Conservation (phyloP, 2,888 invertebrate species). For the Suillia variegata region DNA sequence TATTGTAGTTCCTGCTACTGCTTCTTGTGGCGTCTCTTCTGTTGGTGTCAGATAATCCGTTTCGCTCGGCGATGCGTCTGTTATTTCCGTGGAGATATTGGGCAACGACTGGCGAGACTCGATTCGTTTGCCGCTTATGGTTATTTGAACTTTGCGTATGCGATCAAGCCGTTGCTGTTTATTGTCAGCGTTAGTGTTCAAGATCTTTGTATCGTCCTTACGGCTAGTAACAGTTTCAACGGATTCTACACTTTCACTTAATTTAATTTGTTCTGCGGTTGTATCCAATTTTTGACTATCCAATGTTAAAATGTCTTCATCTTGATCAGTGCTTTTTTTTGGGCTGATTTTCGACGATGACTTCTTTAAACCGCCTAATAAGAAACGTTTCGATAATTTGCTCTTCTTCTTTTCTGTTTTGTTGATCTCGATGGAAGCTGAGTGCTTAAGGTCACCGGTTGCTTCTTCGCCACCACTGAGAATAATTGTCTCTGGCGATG, state of each 20-base stretch:
- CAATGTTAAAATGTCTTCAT: too few relatives aligned
- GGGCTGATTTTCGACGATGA: slow-evolving; percentile 44
- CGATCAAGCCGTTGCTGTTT: slow-evolving; percentile 29
- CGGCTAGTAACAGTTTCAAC: too few relatives aligned
- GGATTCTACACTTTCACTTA: too few relatives aligned
- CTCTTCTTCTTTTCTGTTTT: slow-evolving; percentile 51
- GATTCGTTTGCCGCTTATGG: slow-evolving; percentile 56
- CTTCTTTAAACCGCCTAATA: slow-evolving; percentile 46
- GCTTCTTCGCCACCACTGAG: slow-evolving; percentile 41
- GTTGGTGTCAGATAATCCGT: slow-evolving; percentile 47
- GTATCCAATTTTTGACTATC: too few relatives aligned
- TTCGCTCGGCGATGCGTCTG: slow-evolving; percentile 34
- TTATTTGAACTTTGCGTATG: slow-evolving; percentile 55
- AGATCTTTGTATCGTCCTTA: slow-evolving; percentile 31
- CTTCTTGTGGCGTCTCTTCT: slow-evolving; percentile 32
- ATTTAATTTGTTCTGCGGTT: too few relatives aligned
- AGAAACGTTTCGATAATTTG: slow-evolving; percentile 49
- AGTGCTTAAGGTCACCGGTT: slow-evolving; percentile 6
- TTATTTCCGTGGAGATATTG: not conserved
- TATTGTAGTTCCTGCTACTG: slow-evolving; percentile 46
- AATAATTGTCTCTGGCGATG: slow-evolving; percentile 29
- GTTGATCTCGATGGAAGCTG: slow-evolving; percentile 27
- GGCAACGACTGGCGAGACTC: slow-evolving; percentile 29
- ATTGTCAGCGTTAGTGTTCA: slow-evolving; percentile 18
- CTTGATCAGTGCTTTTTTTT: slow-evolving; percentile 33